A percentile compares a stretch with the other conserved stretches of the same genome.
Evolutionary conservation across 2,797 vertebrate genomes (phyloP).

Genomic region (Rhinogobio ventralis): DNA sequence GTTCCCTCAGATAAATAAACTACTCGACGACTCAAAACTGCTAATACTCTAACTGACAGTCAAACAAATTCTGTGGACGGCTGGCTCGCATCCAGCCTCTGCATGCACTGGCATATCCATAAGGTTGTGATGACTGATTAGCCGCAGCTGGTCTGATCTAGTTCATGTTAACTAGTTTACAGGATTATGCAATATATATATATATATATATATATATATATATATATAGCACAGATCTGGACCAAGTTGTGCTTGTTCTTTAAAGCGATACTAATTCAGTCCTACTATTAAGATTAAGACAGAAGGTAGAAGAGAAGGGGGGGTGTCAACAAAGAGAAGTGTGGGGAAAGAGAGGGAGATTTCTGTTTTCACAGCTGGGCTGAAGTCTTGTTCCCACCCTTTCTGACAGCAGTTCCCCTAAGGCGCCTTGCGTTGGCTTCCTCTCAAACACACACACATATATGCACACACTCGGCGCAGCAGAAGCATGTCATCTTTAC

Average conservation of each 20-base stretch:
- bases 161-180: constrained; percentile 40
- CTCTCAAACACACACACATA: constrained; percentile 47
- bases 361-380: constrained; percentile 88
- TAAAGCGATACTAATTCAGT: constrained; percentile 23
- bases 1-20: constrained; percentile 40
- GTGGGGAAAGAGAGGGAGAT: constrained; percentile 59
- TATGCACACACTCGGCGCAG: neutral
- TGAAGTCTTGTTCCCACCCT: constrained; percentile 78
- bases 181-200: neutral
- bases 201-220: neutral
- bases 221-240: neutral
- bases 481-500: constrained; percentile 41
- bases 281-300: constrained; percentile 30
- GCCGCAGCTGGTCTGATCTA: constrained; percentile 31
- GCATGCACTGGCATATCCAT: constrained; percentile 35
- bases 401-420: constrained; percentile 76
- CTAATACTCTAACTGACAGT: constrained; percentile 38
- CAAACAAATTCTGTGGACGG: constrained; percentile 23
- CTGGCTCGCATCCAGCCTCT: constrained; percentile 13
- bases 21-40: constrained; percentile 20
- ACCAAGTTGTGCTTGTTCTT: neutral
- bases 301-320: constrained; percentile 19
- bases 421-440: constrained; percentile 48
- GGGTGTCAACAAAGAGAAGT: constrained; percentile 38
- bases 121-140: constrained; percentile 32